Evolutionary conservation across 2,797 vertebrate species (phyloP).

Genomic region (Poecilia gillii): DNA sequence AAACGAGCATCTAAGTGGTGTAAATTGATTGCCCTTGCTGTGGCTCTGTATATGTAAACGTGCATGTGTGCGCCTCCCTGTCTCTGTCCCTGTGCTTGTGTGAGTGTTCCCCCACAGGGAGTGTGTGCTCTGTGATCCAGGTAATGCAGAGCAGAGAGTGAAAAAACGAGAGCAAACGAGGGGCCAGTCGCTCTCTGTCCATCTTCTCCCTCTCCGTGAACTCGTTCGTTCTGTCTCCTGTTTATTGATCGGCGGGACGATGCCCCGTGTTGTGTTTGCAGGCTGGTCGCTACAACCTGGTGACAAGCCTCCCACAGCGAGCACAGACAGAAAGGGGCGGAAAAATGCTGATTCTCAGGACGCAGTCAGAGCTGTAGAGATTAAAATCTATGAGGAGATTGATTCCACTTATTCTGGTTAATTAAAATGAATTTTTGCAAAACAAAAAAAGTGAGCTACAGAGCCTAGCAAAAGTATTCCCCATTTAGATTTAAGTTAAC

Average conservation of each 20-base stretch:
- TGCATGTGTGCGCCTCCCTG: constrained; percentile 9
- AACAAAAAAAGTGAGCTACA: background rate
- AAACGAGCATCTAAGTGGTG: constrained; percentile 56
- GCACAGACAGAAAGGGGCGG: background rate
- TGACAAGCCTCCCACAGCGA: constrained; percentile 57
- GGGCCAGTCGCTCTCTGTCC: constrained; percentile 61
- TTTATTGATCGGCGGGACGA: constrained; percentile 74
- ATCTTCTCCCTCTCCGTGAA: constrained; percentile 61
- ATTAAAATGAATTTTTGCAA: background rate
- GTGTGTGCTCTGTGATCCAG: constrained; percentile 81
- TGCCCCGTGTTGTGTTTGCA: constrained; percentile 61
- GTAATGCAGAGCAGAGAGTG: constrained; percentile 75
- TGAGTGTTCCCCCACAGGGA: constrained; percentile 51
- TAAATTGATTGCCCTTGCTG: constrained; percentile 65
- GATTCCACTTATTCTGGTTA: background rate
- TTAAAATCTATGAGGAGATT: background rate
- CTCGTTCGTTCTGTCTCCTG: constrained; percentile 43
- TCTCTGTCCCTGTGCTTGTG: constrained; percentile 29
- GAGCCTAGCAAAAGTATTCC: background rate
- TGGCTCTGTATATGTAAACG: constrained; percentile 44
- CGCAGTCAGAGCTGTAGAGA: background rate
- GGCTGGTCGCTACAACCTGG: constrained; percentile 48
- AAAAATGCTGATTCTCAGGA: constrained; percentile 5
- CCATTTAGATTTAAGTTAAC: too few relatives aligned
- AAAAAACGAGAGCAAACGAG: constrained; percentile 65